Evolutionary conservation across 2,888 invertebrate genomes (phyloP), one percentile per base, ranked within the genome.

Genomic region (Mechanitis mazaeus): DNA sequence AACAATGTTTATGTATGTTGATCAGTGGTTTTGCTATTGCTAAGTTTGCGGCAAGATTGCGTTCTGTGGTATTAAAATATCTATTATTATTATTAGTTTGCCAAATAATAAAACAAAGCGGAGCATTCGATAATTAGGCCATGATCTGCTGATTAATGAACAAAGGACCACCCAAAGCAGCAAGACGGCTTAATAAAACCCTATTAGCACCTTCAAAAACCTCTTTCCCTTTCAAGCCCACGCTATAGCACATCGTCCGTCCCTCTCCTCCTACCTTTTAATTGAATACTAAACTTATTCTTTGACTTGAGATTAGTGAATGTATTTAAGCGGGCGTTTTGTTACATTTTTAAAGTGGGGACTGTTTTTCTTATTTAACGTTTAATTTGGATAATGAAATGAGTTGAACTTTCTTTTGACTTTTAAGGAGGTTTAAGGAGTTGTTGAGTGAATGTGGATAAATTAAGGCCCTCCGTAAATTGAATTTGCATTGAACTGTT

Each of bases 201-300:
- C 88, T 87, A 88, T 90, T 89, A 90, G 88, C 89, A 90, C 89
- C 88, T 88, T 87, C 86, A 88, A 87, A 86, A 87, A 81, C 85
- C 86, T 88, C 87, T 87, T 86, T 87, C 87, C 87, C 89, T 87
- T 87, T 84, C 84, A 9, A 28, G 9, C 50, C 28, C 50, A 50
- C 31, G 31, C 31, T 50, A 6, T 11, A 50, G 50, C 31, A 85
- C 86, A 87, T 86, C 83, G 84, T 82, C 77, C 77, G 59, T 74
- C 77, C 70, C 66, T 85, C 83, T 75, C 81, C 63, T 71, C 83
- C 78, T 60, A 76, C 83, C 83, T 83, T 82, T 81, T 88, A 86
- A 89, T 88, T 87, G 84, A 87, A 87, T 83, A 83, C 85, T 81
- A 87, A 87, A 86, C 82, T 87, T 85, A 84, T 86, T 87, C 86